Percentiles rank a stretch among this genome's conserved stretches.
These are phyloP conservation scores for Hystrix cristata DNA, from an alignment of 2,113 vertebrate genomes.

Conservation along the genomic window DNA sequence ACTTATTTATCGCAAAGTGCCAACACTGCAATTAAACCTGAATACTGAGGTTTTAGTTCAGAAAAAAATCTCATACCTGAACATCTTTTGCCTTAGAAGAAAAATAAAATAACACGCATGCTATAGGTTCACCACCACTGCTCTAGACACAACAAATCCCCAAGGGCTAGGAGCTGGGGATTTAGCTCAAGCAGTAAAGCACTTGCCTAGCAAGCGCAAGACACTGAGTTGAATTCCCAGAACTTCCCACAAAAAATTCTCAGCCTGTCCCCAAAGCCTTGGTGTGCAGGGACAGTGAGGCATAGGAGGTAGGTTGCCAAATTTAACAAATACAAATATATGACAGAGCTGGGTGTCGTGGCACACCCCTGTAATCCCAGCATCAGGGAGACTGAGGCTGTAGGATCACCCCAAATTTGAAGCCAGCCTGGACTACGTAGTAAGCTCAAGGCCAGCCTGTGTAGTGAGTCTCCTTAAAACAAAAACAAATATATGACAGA, in stretches of 20 bases:
- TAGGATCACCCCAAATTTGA: too few relatives aligned
- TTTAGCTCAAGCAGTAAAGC: too few relatives aligned
- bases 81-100: neutral
- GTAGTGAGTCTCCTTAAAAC: neutral
- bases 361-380: too few relatives aligned
- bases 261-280: neutral
- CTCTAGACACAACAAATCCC: neutral
- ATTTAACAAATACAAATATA: neutral
- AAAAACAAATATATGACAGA: constrained; percentile 36
- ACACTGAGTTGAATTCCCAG: too few relatives aligned
- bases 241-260: too few relatives aligned
- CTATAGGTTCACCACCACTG: neutral
- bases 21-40: neutral
- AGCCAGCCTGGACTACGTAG: too few relatives aligned
- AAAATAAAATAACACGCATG: neutral
- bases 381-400: too few relatives aligned
- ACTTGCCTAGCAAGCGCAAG: too few relatives aligned
- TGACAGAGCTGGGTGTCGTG: neutral
- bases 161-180: neutral
- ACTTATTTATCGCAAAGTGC: neutral
- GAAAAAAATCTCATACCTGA: neutral
- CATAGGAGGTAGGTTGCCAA: neutral
- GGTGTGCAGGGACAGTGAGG: neutral
- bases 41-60: neutral
- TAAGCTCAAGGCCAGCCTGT: too few relatives aligned